These are phyloP conservation scores for Mormyrops boulengeri DNA, from an alignment of 2,797 vertebrate species.

Conservation along the genomic window DNA sequence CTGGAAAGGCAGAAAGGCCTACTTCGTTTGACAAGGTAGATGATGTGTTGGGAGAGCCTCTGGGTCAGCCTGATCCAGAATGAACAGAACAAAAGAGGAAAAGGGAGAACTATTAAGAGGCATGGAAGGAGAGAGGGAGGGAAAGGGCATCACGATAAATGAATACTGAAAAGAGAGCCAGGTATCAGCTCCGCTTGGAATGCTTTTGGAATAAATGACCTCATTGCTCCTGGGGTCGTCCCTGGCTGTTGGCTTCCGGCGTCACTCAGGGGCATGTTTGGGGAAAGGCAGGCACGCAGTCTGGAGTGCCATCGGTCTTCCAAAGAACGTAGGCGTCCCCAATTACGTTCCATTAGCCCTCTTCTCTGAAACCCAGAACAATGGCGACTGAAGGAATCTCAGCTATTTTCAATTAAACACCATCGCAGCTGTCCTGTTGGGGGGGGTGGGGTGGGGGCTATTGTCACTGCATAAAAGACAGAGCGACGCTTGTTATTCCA, in stretches of 20 bases:
- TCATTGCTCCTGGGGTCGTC: background rate
- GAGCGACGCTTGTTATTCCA: conserved; percentile 30
- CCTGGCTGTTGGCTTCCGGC: background rate
- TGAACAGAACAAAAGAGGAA: background rate
- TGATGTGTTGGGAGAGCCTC: background rate
- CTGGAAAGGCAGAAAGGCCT: background rate
- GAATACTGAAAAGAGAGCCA: background rate
- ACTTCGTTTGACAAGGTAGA: background rate
- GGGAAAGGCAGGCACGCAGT: background rate
- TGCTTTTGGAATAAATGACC: background rate
- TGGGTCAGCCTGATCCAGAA: background rate
- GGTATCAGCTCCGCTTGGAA: background rate
- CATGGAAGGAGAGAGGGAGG: conserved; percentile 18
- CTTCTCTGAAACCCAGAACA: conserved; percentile 33
- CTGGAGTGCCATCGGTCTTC: conserved; percentile 20
- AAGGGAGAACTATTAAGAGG: background rate
- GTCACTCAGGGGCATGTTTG: background rate
- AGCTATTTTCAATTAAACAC: conserved; percentile 45
- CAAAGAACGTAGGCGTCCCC: conserved; percentile 22
- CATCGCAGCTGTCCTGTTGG: conserved; percentile 24
- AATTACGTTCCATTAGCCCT: conserved; percentile 38
- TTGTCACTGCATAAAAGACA: conserved; percentile 31
- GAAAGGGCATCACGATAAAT: background rate
- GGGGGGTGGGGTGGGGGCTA: conserved; percentile 12
- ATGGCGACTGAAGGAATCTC: conserved; percentile 23